Base-by-base conservation (phyloP, 1,140 invertebrate genomes). In the Heliconius congener region DNA sequence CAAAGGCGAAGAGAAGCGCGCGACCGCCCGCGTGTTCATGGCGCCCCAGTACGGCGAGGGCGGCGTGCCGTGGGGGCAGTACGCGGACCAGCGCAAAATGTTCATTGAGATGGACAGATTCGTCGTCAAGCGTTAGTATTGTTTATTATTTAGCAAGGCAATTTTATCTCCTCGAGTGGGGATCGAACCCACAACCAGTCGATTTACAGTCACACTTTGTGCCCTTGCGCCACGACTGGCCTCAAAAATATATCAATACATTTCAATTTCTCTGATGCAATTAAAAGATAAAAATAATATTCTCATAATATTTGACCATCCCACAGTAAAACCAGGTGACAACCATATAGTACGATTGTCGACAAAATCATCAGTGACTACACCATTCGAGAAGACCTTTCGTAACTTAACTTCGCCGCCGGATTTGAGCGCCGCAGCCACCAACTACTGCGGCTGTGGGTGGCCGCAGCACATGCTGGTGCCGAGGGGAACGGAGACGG, bases 401-500 rank as follows among this genome's bases (percentile, higher is more conserved):
- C 96, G 96, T 34, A 96, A 96, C 86, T 88, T 97, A 16, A 39
- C 37, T 76, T 95, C 96, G 0, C 86, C 87, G 3, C 96, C 95
- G 80, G 93, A 95, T 8, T 95, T 95, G 2, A 86, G 93, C 66
- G 88, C 93, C 60, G 91, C 95, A 6, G 89, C 95, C 77, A 97
- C 96, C 92, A 97, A 97, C 88, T 97, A 96, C 95, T 98, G 98
- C 91, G 97, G 97, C 27, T 98, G 97, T 87, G 98, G 98, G 71
- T 98, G 97, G 97, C 98, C 98, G 0, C 96, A 98, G 71, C 97
- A 98, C 86, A 96, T 98, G 96, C 94, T 98, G 3, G 94, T 98
- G 66, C 97, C 97, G 0, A 97, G 96, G 87, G 98, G 98, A 13
- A 96, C 92, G 5, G 95, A 23, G 95, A 96, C 72, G 98, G 97